These are phyloP conservation scores for Heterodera carotae DNA, from an alignment of 1,140 invertebrate genomes.

Conservation along the genomic window DNA sequence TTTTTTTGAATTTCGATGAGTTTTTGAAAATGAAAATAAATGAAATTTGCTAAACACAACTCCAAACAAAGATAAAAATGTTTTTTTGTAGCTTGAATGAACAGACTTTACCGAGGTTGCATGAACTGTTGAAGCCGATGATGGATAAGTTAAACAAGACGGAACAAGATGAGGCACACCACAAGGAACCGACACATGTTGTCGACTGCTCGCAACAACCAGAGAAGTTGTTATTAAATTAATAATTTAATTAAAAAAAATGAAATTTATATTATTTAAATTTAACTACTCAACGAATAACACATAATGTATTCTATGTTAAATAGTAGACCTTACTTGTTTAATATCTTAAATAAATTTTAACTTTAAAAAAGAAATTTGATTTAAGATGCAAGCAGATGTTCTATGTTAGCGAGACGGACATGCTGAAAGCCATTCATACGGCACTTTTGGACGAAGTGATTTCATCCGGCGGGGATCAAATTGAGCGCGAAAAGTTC, in stretches of 20 bases:
- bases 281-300: too few relatives aligned
- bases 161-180: slow-evolving; percentile 28
- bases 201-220: slow-evolving; percentile 45
- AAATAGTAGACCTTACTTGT: too few relatives aligned
- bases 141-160: slow-evolving; percentile 27
- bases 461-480: slow-evolving; percentile 44
- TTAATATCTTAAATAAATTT: background rate
- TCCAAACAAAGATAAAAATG: too few relatives aligned
- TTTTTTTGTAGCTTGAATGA: slow-evolving; percentile 20
- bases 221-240: slow-evolving; percentile 31
- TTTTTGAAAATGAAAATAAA: too few relatives aligned
- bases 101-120: slow-evolving; percentile 15
- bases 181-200: slow-evolving; percentile 29
- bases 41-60: too few relatives aligned
- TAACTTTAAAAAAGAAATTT: background rate
- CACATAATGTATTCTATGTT: too few relatives aligned
- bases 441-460: slow-evolving; percentile 58
- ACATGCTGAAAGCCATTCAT: slow-evolving; percentile 63
- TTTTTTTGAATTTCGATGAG: too few relatives aligned
- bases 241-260: slow-evolving; percentile 4
- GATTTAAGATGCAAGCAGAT: slow-evolving; percentile 44
- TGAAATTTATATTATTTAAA: slow-evolving; percentile 23
- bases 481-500: slow-evolving; percentile 53
- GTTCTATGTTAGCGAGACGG: slow-evolving; percentile 62
- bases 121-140: slow-evolving; percentile 15